Evolutionary conservation across 2,797 vertebrate genomes (phyloP).

Genomic region (Aeoliscus strigatus): DNA sequence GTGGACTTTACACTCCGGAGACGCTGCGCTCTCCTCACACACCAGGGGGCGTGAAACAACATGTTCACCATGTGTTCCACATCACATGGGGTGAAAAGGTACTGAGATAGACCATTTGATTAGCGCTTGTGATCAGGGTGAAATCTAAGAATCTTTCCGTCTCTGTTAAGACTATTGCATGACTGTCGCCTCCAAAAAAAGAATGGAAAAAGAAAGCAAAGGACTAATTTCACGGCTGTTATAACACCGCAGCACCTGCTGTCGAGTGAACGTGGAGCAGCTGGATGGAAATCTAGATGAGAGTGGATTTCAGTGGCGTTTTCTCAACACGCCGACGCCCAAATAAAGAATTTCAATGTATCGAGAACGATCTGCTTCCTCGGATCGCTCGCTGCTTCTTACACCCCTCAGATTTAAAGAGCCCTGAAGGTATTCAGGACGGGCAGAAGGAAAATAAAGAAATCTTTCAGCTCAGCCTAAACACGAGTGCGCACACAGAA

Average conservation of each 20-base stretch:
- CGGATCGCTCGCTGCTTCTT: slow-evolving; percentile 9
- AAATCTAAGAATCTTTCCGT: slow-evolving; percentile 47
- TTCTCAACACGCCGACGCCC: slow-evolving; percentile 37
- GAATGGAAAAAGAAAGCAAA: slow-evolving; percentile 27
- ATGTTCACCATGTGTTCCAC: slow-evolving; percentile 51
- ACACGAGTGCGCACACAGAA: slow-evolving; percentile 45
- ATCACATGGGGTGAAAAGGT: slow-evolving; percentile 56
- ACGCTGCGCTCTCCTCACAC: too few species aligned
- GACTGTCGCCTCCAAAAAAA: slow-evolving; percentile 4
- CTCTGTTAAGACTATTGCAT: slow-evolving; percentile 26
- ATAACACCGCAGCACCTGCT: slow-evolving; percentile 43
- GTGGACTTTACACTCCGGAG: too few species aligned
- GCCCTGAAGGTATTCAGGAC: slow-evolving; percentile 36
- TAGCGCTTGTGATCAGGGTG: slow-evolving; percentile 49
- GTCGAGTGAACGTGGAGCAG: slow-evolving; percentile 24
- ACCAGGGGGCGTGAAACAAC: too few species aligned
- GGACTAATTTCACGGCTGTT: slow-evolving; percentile 54
- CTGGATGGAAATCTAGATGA: slow-evolving; percentile 42
- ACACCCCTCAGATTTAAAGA: slow-evolving; percentile 18
- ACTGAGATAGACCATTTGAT: slow-evolving; percentile 61
- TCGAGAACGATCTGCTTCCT: slow-evolving; percentile 14
- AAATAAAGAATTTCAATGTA: slow-evolving; percentile 44
- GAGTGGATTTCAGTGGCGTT: slow-evolving; percentile 37
- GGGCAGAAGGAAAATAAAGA: slow-evolving; percentile 65
- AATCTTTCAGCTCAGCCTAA: slow-evolving; percentile 57